Evolutionary conservation across 2,797 vertebrate species (phyloP).

Genomic region (Hypotaenidia okinawae): DNA sequence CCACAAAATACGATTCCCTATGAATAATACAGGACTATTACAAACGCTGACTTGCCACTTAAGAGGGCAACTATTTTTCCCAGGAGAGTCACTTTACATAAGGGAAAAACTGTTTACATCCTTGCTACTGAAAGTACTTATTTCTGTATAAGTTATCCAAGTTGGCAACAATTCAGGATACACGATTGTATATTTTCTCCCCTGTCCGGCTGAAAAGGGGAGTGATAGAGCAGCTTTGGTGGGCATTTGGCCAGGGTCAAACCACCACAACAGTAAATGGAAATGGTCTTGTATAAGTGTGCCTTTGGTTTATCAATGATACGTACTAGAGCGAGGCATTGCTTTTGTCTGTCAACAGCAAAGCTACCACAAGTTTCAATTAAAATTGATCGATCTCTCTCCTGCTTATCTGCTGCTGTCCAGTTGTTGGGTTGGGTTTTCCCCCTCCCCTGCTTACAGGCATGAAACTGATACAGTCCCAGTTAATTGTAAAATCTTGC

Average conservation of each 20-base stretch:
- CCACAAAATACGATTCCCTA: not conserved
- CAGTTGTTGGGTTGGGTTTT: not conserved
- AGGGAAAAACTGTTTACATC: not conserved
- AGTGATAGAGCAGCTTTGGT: too few relatives aligned
- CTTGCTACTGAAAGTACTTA: not conserved
- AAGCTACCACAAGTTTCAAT: not conserved
- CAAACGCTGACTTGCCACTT: conserved; percentile 2
- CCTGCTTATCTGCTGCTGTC: not conserved
- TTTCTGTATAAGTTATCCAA: not conserved
- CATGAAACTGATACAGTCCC: not conserved
- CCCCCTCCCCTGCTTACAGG: not conserved
- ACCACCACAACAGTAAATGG: not conserved
- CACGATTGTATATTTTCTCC: too few relatives aligned
- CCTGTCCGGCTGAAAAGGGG: too few relatives aligned
- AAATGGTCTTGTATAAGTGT: not conserved
- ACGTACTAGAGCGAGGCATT: not conserved
- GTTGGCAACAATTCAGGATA: not conserved
- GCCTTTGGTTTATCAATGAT: not conserved
- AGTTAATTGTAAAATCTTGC: conserved; percentile 16
- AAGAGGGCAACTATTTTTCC: not conserved
- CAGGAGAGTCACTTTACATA: conserved; percentile 17
- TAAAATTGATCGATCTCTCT: not conserved
- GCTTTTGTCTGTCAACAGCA: not conserved
- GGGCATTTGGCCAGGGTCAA: too few relatives aligned
- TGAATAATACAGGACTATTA: conserved; percentile 34